Percentiles rank a stretch among this genome's conserved stretches.
Conservation (phyloP, 2,888 invertebrate genomes). For the Heliconius cydno region DNA sequence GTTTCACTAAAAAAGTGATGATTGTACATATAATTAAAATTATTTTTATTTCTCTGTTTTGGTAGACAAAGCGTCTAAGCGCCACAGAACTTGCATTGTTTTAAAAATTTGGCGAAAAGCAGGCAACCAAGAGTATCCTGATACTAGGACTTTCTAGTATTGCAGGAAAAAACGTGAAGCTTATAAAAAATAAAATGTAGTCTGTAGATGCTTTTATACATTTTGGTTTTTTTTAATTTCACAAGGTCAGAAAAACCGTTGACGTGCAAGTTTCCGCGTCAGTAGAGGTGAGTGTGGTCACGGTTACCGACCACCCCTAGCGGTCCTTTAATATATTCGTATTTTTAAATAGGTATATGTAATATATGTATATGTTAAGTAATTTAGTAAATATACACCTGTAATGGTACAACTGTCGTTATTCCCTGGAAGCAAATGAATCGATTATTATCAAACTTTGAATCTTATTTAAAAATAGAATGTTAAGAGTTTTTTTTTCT, state of each 20-base stretch:
- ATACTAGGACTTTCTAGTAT: too few species aligned
- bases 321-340: neutral
- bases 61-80: too few species aligned
- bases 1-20: too few species aligned
- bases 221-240: neutral
- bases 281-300: slow-evolving; percentile 34
- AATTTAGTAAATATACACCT: too few species aligned
- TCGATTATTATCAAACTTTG: neutral
- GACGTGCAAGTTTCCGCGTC: slow-evolving; percentile 32
- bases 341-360: neutral
- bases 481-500: too few species aligned
- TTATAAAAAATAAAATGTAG: too few species aligned
- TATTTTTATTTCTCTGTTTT: too few species aligned
- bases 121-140: too few species aligned
- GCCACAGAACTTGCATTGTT: too few species aligned
- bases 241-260: slow-evolving; percentile 30
- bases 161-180: too few species aligned
- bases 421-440: neutral
- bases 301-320: slow-evolving; percentile 34
- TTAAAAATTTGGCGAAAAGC: too few species aligned
- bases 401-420: neutral
- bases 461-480: neutral
- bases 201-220: neutral
- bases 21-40: too few species aligned
- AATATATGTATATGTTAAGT: neutral